phyloP scores from a whole-genome alignment of 2,888 invertebrate genomes.

The Daptonema setosum region DNA sequence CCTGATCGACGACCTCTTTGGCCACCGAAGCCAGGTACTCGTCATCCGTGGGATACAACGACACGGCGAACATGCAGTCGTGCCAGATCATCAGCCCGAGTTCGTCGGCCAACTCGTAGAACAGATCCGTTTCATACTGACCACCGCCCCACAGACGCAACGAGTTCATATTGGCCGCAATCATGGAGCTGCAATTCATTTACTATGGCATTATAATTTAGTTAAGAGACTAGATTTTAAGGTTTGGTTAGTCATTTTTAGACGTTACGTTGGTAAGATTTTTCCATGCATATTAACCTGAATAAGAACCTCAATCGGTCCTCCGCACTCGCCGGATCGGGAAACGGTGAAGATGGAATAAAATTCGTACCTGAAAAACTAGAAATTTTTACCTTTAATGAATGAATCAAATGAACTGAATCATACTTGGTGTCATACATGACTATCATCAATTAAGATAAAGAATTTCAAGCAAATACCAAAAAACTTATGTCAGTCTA shows the following conservation, averaged over 20 bases:
- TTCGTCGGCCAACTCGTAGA: constrained; percentile 62
- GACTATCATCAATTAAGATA: no score
- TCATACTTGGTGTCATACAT: no score
- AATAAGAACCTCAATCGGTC: no score
- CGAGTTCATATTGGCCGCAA: constrained; percentile 58
- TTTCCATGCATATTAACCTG: no score
- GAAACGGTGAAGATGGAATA: constrained; percentile 70
- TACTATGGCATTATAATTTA: constrained; percentile 49
- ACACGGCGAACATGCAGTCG: constrained; percentile 86
- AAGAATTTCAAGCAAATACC: no score
- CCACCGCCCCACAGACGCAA: constrained; percentile 96
- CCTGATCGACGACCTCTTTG: constrained; percentile 54
- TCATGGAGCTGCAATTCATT: no score
- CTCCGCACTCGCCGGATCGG: no score
- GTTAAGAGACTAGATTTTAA: no score
- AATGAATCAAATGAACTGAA: no score
- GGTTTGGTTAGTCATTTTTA: no score
- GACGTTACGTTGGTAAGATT: no score
- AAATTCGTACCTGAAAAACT: constrained; percentile 52
- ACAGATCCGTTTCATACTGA: constrained; percentile 66
- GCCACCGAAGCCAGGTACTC: constrained; percentile 51
- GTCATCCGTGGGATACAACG: constrained; percentile 61
- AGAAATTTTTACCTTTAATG: not conserved
- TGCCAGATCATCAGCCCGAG: constrained; percentile 82
- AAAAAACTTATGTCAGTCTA: no score